These are phyloP conservation scores for Epizoanthus fatuus DNA, from an alignment of 92 coral and sea anemone species.

Conservation along the genomic window DNA sequence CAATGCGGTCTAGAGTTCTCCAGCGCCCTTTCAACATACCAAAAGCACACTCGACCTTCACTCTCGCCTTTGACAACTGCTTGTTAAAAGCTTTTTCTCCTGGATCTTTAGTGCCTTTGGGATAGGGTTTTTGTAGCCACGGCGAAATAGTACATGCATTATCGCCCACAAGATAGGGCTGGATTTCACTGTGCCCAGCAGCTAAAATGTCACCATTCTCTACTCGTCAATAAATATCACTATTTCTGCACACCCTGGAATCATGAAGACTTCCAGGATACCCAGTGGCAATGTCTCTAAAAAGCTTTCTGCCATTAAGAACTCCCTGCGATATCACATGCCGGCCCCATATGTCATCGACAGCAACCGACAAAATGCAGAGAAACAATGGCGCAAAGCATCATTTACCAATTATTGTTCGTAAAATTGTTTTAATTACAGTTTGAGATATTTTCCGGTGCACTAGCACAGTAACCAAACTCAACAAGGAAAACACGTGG, in stretches of 20 bases:
- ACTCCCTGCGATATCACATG: conserved; percentile 56
- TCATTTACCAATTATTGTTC: too few relatives aligned
- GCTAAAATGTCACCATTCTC: conserved; percentile 67
- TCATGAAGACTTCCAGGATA: conserved; percentile 59
- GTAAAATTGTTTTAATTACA: too few relatives aligned
- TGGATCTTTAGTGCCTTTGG: conserved; percentile 65
- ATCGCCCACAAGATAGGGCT: conserved; percentile 66
- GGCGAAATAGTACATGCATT: conserved; percentile 61
- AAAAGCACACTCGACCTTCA: background rate
- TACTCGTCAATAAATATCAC: conserved; percentile 42
- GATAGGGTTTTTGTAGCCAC: conserved; percentile 75
- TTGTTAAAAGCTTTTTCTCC: conserved; percentile 55
- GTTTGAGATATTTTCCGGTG: too few relatives aligned
- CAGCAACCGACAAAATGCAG: too few relatives aligned
- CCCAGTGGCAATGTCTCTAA: conserved; percentile 55
- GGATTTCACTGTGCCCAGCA: conserved; percentile 40
- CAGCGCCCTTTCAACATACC: conserved; percentile 23
- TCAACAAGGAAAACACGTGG: too few relatives aligned
- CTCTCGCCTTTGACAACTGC: conserved; percentile 7
- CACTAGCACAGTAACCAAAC: too few relatives aligned
- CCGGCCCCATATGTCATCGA: too few relatives aligned
- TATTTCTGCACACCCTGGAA: conserved; percentile 57
- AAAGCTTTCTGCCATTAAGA: conserved; percentile 66
- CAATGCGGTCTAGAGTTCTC: background rate
- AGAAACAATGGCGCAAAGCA: too few relatives aligned